Base-by-base conservation (phyloP, 2,888 invertebrate genomes). In the Andricus curvator region DNA sequence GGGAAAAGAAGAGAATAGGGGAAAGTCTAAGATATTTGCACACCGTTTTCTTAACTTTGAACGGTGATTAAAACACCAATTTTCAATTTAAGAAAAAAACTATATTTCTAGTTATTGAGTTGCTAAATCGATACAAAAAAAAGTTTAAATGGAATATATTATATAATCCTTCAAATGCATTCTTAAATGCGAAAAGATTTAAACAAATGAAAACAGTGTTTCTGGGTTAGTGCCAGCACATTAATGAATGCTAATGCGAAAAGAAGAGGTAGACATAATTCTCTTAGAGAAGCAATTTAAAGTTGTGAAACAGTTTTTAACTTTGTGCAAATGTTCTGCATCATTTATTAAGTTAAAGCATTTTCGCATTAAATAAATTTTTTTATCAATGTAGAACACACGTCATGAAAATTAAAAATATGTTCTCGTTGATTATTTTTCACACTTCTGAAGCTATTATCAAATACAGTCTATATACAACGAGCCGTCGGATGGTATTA, bases 401-500 rank as follows among this genome's bases (percentile, higher is more conserved):
- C n/a, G 56, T n/a, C n/a, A 56, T 56, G 2, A 56, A 56, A n/a
- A 56, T 56, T n/a, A 60, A 22, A 11, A 60, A 60, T 60, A 22
- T 22, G 1, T 4, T 22, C 4, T n/a, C 13, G 20, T 22, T 22
- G 22, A 60, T 60, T 60, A 60, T 22, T 60, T 60, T 13, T 22
- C 3, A 22, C 1, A 22, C 11, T n/a, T 60, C 22, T 60, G 22
- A 60, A 11, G 22, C 20, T 60, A 11, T 60, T 60, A 9, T 22
- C 9, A 11, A n/a, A 22, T 56, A 11, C n/a, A 56, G 9, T 56
- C 3, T 44, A 48, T 22, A 25, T 48, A 9, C 48, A 41, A 15
- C 8, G 22, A 41, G 51, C 66, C 66, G 66, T 37, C 66, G 66
- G 48, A 48, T n/a, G 29, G 48, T 51, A 44, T 68, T 48, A 68